These are phyloP conservation scores for Globicephala melas DNA, from an alignment of 2,113 vertebrate species.

Conservation along the genomic window DNA sequence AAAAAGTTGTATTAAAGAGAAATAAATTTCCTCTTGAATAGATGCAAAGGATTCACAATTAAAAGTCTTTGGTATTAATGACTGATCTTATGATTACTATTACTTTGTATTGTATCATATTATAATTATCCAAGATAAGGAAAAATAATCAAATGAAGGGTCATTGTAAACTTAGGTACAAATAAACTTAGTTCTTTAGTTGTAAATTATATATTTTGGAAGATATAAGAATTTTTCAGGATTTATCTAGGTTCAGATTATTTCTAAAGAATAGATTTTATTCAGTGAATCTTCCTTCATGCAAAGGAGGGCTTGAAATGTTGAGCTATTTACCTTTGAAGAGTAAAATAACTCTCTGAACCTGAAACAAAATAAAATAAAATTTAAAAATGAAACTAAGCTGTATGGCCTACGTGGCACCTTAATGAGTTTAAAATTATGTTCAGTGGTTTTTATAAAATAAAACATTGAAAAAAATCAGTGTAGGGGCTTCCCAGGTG, in stretches of 20 bases:
- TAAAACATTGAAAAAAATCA: neutral
- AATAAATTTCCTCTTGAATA: neutral
- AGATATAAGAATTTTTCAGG: neutral
- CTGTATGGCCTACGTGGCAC: neutral
- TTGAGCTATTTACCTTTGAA: neutral
- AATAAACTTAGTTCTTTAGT: neutral
- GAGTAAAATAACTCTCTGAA: neutral
- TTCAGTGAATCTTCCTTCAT: neutral
- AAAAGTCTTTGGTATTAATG: neutral
- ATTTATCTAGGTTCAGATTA: neutral
- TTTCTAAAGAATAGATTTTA: neutral
- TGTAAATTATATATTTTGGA: neutral
- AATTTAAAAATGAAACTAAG: neutral
- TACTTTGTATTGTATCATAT: neutral
- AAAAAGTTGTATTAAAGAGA: neutral
- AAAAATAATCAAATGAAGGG: neutral
- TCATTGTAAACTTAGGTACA: neutral
- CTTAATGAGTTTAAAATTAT: neutral
- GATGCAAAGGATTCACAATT: neutral
- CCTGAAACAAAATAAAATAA: neutral
- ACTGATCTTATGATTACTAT: neutral
- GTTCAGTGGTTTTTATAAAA: neutral
- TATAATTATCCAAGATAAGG: neutral
- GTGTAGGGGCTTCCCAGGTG: no score
- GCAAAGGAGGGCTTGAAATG: neutral